Percentiles rank a stretch among this genome's conserved stretches.
Conservation (phyloP, 1,140 invertebrate species). For the Musca vetustissima region DNA sequence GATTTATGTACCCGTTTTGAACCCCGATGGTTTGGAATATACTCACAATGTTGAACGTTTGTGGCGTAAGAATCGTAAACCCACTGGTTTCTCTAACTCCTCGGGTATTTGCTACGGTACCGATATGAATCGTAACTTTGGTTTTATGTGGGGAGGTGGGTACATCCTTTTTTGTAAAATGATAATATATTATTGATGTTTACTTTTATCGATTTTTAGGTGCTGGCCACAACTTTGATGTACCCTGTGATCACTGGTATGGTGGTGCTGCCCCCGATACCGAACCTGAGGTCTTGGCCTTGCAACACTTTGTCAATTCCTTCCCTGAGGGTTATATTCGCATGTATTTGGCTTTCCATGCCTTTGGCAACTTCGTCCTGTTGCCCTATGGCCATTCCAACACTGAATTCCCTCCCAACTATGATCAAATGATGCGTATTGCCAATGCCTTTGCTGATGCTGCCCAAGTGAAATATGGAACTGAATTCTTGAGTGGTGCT, state of each 20-base stretch:
- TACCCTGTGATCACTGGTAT: constrained; percentile 69
- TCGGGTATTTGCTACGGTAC: constrained; percentile 54
- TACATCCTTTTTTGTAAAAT: too few species aligned
- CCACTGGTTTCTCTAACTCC: constrained; percentile 37
- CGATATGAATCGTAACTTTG: constrained; percentile 73
- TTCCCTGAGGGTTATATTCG: constrained; percentile 57
- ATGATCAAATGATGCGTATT: constrained; percentile 61
- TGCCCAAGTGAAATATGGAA: constrained; percentile 59
- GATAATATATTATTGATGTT: background rate
- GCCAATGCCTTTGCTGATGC: constrained; percentile 55
- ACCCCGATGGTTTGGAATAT: constrained; percentile 74
- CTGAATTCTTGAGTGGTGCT: constrained; percentile 57
- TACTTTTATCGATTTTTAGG: constrained; percentile 16
- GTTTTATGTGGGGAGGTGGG: constrained; percentile 63
- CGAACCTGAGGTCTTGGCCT: constrained; percentile 69
- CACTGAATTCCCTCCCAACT: constrained; percentile 58
- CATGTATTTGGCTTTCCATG: constrained; percentile 62
- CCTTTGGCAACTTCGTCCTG: constrained; percentile 58
- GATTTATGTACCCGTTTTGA: constrained; percentile 69
- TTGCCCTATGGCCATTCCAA: constrained; percentile 60
- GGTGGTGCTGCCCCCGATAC: constrained; percentile 72
- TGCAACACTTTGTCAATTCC: constrained; percentile 61
- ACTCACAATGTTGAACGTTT: constrained; percentile 57
- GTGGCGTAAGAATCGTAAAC: constrained; percentile 59
- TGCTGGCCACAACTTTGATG: constrained; percentile 58